These are phyloP conservation scores for Syrista parreyssii DNA, from an alignment of 2,888 invertebrate species.

Conservation along the genomic window DNA sequence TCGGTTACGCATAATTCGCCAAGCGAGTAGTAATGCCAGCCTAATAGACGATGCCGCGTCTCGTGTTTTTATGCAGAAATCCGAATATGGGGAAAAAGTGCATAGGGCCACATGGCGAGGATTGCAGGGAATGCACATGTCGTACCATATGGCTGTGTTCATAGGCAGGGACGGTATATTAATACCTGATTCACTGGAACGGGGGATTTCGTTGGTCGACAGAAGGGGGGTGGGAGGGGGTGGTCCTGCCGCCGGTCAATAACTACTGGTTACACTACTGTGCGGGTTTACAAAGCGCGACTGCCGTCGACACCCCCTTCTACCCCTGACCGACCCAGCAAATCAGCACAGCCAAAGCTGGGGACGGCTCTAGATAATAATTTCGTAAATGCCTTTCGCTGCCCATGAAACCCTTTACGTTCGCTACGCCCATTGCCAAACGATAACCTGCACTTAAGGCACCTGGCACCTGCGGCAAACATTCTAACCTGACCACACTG, in stretches of 20 bases:
- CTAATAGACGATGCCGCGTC: background rate
- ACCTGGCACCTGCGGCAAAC: background rate
- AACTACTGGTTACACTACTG: constrained; percentile 20
- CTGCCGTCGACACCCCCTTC: background rate
- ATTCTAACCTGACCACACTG: background rate
- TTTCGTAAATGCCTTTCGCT: constrained; percentile 12
- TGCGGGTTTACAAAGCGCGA: constrained; percentile 12
- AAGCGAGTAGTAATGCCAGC: too few relatives aligned
- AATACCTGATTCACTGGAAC: constrained; percentile 18
- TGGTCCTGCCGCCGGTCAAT: constrained; percentile 11
- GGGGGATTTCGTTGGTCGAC: background rate
- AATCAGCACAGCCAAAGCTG: constrained; percentile 10
- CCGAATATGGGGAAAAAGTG: constrained; percentile 22
- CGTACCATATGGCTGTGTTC: constrained; percentile 21
- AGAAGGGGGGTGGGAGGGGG: too few relatives aligned
- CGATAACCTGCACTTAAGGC: background rate
- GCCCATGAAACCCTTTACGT: background rate
- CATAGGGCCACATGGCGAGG: constrained; percentile 17
- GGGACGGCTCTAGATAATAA: constrained; percentile 13
- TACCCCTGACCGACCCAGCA: background rate
- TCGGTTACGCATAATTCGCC: too few relatives aligned
- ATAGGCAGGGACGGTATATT: constrained; percentile 19
- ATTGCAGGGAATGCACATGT: constrained; percentile 22
- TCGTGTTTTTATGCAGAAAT: constrained; percentile 18
- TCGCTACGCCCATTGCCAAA: background rate